Evolutionary conservation across 2,113 vertebrate species (phyloP).

Genomic region (Gymnorhina tibicen): DNA sequence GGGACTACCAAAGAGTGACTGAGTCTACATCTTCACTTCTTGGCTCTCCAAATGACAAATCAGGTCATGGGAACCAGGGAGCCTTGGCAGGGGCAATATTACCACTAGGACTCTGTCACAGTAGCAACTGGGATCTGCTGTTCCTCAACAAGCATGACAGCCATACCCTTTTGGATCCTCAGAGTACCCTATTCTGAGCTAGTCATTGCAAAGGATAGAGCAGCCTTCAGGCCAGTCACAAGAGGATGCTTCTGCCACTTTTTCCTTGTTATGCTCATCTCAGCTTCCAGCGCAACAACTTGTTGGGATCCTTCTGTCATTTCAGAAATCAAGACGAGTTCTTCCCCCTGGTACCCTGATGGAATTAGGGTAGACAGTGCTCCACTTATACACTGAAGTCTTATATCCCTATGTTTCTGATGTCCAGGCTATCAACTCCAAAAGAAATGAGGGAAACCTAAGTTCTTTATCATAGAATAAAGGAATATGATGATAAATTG

Average conservation of each 20-base stretch:
- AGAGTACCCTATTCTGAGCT: not conserved
- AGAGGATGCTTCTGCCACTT: not conserved
- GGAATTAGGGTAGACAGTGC: not conserved
- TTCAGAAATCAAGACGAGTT: not conserved
- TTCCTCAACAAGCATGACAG: not conserved
- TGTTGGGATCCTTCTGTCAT: not conserved
- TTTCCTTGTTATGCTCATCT: not conserved
- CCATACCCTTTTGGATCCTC: not conserved
- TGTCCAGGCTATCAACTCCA: not conserved
- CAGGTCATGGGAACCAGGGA: not conserved
- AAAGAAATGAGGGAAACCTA: not conserved
- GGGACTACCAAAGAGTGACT: not conserved
- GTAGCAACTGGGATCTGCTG: not conserved
- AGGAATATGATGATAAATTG: not conserved
- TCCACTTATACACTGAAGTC: not conserved
- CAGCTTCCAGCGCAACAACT: not conserved
- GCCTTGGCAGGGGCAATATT: no score
- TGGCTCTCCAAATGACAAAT: not conserved
- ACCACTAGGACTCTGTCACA: rapidly evolving
- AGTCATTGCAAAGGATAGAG: not conserved
- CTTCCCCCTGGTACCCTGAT: not conserved
- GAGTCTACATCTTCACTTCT: not conserved
- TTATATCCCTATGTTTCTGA: not conserved
- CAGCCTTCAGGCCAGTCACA: not conserved
- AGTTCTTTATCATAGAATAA: not conserved